Percentiles rank a stretch among this genome's conserved stretches.
Conservation (phyloP, 2,113 vertebrate genomes). For the Bubalus kerabau region DNA sequence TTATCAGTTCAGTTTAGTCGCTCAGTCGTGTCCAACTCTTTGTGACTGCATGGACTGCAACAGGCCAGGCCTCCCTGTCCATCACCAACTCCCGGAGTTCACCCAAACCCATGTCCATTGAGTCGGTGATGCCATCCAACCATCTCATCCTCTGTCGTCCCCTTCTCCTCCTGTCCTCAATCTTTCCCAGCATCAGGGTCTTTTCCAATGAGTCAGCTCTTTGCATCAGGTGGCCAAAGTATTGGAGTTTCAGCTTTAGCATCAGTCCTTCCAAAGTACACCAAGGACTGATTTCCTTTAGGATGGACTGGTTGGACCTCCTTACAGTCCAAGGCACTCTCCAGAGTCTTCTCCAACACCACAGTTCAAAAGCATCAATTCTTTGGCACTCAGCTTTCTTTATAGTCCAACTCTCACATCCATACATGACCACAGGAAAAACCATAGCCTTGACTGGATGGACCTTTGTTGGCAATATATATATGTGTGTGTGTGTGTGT, state of each 20-base stretch:
- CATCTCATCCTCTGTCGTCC: background rate
- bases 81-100: accelerated
- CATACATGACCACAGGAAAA: too few species aligned
- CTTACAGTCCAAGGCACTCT: too few species aligned
- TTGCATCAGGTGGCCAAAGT: background rate
- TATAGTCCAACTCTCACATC: too few species aligned
- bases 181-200: background rate
- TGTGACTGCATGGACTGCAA: accelerated
- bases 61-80: background rate
- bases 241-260: background rate
- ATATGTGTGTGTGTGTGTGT: too few species aligned
- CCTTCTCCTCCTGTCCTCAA: background rate
- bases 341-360: too few species aligned
- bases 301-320: too few species aligned
- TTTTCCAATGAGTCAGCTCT: background rate
- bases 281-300: too few species aligned
- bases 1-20: background rate
- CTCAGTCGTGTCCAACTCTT: background rate
- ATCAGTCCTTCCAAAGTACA: too few species aligned
- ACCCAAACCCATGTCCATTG: background rate
- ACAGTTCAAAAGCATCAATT: too few species aligned
- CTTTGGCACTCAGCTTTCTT: too few species aligned
- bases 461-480: background rate
- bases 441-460: too few species aligned
- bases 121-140: background rate